These are phyloP conservation scores for Mallotus villosus DNA, from an alignment of 2,797 vertebrate genomes.

Conservation along the genomic window DNA sequence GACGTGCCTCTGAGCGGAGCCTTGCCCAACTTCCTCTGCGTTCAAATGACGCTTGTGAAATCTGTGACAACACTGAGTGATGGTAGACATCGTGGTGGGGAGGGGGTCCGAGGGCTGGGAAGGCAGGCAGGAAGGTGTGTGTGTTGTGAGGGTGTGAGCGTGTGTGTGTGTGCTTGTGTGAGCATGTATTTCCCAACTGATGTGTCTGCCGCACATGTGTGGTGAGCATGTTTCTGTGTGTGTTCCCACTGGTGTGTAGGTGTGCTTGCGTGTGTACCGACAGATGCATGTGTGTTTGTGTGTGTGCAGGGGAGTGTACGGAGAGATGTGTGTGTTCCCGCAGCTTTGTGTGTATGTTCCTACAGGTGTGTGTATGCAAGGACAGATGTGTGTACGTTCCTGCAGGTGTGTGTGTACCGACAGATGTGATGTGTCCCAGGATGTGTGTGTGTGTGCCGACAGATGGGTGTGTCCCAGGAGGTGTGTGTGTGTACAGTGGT, in stretches of 20 bases:
- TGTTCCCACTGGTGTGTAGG: neutral
- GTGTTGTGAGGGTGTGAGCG: neutral
- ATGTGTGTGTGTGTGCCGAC: constrained; percentile 57
- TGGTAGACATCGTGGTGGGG: neutral
- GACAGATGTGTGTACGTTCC: constrained; percentile 53
- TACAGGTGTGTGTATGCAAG: constrained; percentile 7
- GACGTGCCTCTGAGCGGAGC: neutral
- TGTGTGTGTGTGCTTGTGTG: neutral
- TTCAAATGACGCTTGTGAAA: constrained; percentile 52
- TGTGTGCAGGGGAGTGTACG: constrained; percentile 35
- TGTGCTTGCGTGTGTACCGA: neutral
- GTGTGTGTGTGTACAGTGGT: no score
- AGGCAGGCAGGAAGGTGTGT: neutral
- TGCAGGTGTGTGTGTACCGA: constrained; percentile 47
- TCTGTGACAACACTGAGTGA: constrained; percentile 30
- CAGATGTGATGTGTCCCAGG: constrained; percentile 35
- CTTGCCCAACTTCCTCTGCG: constrained; percentile 68
- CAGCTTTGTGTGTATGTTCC: neutral
- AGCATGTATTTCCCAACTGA: neutral
- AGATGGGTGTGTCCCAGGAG: neutral
- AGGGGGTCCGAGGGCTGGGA: constrained; percentile 7
- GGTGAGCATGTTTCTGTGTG: neutral
- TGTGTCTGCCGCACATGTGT: neutral
- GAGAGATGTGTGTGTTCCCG: constrained; percentile 53
- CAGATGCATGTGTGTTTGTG: constrained; percentile 16